These are phyloP conservation scores for Sarcophaga rosellei DNA, from an alignment of 2,888 invertebrate genomes.

Conservation along the genomic window DNA sequence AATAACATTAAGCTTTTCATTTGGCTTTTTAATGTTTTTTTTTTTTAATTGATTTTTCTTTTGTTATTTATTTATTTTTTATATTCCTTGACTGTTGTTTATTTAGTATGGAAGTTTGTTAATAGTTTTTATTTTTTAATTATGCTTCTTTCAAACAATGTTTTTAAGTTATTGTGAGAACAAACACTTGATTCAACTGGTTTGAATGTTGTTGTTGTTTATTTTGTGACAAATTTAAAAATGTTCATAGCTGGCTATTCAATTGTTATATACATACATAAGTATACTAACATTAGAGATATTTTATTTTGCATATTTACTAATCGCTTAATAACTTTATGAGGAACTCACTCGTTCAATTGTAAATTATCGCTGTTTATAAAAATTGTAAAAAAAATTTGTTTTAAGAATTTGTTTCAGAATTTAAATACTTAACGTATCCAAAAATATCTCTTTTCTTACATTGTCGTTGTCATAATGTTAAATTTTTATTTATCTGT, in stretches of 20 bases:
- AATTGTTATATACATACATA: slow-evolving; percentile 18
- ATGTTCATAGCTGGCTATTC: not conserved
- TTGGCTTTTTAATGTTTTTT: slow-evolving; percentile 2
- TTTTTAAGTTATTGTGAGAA: not conserved
- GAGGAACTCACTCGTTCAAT: too few species aligned
- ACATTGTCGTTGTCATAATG: too few species aligned
- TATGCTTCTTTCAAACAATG: not conserved
- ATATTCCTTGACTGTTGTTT: not conserved
- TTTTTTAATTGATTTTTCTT: not conserved
- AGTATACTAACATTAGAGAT: slow-evolving; percentile 5
- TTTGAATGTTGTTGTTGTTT: slow-evolving; percentile 23
- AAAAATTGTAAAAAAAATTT: too few species aligned
- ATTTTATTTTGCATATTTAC: slow-evolving; percentile 7
- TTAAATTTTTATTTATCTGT: too few species aligned
- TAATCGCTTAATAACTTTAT: slow-evolving; percentile 12
- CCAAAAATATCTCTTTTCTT: too few species aligned
- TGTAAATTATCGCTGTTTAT: too few species aligned
- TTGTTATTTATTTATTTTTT: slow-evolving; percentile 10
- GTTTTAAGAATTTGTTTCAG: too few species aligned
- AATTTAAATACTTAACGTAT: too few species aligned
- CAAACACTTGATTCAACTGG: slow-evolving; percentile 26
- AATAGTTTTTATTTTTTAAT: slow-evolving; percentile 5
- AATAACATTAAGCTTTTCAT: not conserved
- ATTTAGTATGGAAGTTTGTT: slow-evolving; percentile 11
- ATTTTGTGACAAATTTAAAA: not conserved